Evolutionary conservation across 35 echinoderm and acorn worm genomes (phyloP).

Genomic region (Amphiura filiformis): DNA sequence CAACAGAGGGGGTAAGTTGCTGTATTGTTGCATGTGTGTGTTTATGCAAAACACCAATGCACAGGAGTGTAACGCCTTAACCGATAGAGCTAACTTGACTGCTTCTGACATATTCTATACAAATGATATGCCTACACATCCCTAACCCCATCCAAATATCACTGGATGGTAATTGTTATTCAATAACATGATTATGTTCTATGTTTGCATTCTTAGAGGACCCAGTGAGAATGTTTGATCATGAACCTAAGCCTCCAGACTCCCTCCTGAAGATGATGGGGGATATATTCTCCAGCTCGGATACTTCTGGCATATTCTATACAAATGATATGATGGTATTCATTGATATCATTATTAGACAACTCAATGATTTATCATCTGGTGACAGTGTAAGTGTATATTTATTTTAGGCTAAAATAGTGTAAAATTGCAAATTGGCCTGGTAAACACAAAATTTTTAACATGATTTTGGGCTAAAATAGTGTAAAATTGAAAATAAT

Average conservation of each 20-base stretch:
- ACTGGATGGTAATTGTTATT: too few relatives aligned
- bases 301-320: slow-evolving; percentile 91
- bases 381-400: slow-evolving; percentile 74
- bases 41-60: too few relatives aligned
- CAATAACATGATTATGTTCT: too few relatives aligned
- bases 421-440: too few relatives aligned
- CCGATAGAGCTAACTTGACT: too few relatives aligned
- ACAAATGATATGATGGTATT: slow-evolving; percentile 97
- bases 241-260: slow-evolving; percentile 62
- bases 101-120: too few relatives aligned
- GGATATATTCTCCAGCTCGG: slow-evolving; percentile 74
- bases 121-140: too few relatives aligned
- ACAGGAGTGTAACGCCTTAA: too few relatives aligned
- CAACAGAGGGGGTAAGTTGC: slow-evolving; percentile 88
- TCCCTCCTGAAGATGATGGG: slow-evolving; percentile 84
- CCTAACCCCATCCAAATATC: too few relatives aligned
- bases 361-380: slow-evolving; percentile 63
- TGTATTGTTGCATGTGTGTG: too few relatives aligned
- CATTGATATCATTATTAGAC: slow-evolving; percentile 90
- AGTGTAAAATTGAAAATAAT: background rate
- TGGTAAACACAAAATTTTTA: background rate
- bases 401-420: too few relatives aligned
- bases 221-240: slow-evolving; percentile 85
- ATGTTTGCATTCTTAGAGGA: slow-evolving; percentile 49
- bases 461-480: background rate